A percentile compares a stretch with the other conserved stretches of the same genome.
phyloP scores from a whole-genome alignment of 1,140 invertebrate genomes.

The Drosophila tani region DNA sequence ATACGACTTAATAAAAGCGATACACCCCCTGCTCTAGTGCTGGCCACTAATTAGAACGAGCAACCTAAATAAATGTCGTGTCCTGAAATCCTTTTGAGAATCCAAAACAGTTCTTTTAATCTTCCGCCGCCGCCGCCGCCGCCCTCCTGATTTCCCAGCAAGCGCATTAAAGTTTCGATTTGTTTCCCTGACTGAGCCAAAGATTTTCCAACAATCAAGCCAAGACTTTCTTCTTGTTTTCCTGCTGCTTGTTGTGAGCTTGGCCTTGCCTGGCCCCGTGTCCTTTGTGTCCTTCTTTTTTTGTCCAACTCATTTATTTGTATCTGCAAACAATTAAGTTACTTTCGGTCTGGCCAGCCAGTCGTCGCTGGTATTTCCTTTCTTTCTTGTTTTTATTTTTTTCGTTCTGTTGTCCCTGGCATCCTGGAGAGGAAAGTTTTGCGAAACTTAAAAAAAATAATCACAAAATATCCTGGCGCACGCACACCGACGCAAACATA shows the following conservation, averaged over 20 bases:
- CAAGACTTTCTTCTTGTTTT: constrained; percentile 51
- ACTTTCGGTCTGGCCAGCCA: constrained; percentile 53
- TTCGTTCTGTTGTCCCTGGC: constrained; percentile 22
- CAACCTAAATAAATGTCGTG: constrained; percentile 47
- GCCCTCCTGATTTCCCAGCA: constrained; percentile 1
- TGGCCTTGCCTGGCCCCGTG: constrained; percentile 28
- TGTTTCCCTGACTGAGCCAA: constrained; percentile 34
- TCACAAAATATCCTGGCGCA: constrained; percentile 58
- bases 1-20: constrained; percentile 4
- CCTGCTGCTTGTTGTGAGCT: constrained; percentile 21
- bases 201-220: constrained; percentile 51
- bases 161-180: constrained; percentile 47
- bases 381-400: constrained; percentile 9
- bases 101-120: constrained; percentile 47
- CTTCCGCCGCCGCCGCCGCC: neutral
- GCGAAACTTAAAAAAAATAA: constrained; percentile 69
- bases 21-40: neutral
- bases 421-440: constrained; percentile 58
- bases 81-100: constrained; percentile 47
- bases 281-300: constrained; percentile 23
- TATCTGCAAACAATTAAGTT: constrained; percentile 82
- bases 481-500: constrained; percentile 44
- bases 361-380: constrained; percentile 49
- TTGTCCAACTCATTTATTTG: constrained; percentile 74
- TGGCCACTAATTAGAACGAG: constrained; percentile 31